Base-by-base conservation (phyloP, 1,140 invertebrate genomes). In the Lepidotrigona ventralis region DNA sequence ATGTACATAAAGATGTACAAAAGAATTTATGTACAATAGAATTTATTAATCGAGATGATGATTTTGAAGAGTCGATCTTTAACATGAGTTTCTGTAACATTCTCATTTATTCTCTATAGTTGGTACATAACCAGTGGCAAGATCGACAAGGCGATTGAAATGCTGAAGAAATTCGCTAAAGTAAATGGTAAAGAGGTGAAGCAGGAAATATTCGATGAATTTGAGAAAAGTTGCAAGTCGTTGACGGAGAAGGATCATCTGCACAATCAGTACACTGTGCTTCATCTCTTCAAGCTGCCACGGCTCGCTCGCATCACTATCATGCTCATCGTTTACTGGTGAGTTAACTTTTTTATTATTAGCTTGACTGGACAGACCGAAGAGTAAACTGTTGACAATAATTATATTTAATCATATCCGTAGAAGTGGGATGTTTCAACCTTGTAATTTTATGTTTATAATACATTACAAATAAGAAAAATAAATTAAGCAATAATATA, bases 61-160 rank as follows among this genome's bases (percentile, higher is more conserved):
- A 73, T 29, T 73, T 29, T 21, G 14, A 33, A n/a, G 0, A 17
- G 19, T 33, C 0, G 3, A 39, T 23, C 17, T 9, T 23, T 26
- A 8, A 33, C 33, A 8, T 6, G 19, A 1, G 3, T 5, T 21
- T 73, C 29, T 12, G 5, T 51, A 51, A 33, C 33, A 33, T 33
- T 33, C 33, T 72, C 51, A 19, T 72, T n/a, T 72, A 33, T 21
- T 21, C 29, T 0, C 70, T n/a, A 8, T 33, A 94, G 94, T 72
- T 98, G 97, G 97, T 94, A 98, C 68, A 96, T 98, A 14, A 97
- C 97, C 0, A 96, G 96, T 93, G 97, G 97, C 5, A 95, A 96
- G 85, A 93, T 97, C 0, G 96, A 97, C 82, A 96, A 97, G 91
- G 97, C 97, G 2, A 94, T 98, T 17, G 94, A 95, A 9, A 98